These are phyloP conservation scores for Nomada hirtipes DNA, from an alignment of 2,888 invertebrate genomes.

Conservation along the genomic window DNA sequence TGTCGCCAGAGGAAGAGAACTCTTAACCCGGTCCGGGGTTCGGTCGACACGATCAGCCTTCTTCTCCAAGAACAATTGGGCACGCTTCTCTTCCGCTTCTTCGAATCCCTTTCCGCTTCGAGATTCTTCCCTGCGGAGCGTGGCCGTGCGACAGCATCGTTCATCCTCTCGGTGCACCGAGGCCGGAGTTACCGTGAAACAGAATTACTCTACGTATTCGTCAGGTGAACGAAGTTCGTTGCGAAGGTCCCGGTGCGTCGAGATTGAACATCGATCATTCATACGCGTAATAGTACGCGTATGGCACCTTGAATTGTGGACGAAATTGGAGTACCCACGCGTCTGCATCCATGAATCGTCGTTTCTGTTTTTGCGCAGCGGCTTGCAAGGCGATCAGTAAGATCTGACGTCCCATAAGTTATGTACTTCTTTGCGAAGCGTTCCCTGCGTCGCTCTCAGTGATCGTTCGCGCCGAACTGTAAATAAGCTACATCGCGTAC, in stretches of 20 bases:
- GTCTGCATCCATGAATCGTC: neutral
- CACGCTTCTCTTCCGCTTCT: constrained; percentile 48
- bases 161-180: neutral
- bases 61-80: constrained; percentile 46
- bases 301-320: neutral
- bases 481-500: constrained; percentile 41
- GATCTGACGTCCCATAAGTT: constrained; percentile 6
- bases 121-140: constrained; percentile 1
- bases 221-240: too few relatives aligned
- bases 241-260: too few relatives aligned
- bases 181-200: constrained; percentile 12
- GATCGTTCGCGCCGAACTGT: constrained; percentile 24
- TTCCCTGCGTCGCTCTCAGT: constrained; percentile 37
- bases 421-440: constrained; percentile 3
- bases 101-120: constrained; percentile 37
- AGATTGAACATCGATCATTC: too few relatives aligned
- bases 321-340: neutral
- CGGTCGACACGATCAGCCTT: constrained; percentile 9
- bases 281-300: too few relatives aligned
- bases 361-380: constrained; percentile 5
- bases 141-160: neutral
- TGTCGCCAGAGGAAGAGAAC: constrained; percentile 49
- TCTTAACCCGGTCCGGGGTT: constrained; percentile 45
- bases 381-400: constrained; percentile 28
- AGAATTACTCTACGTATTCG: constrained; percentile 11